Evolutionary conservation across 1,140 invertebrate species (phyloP), one percentile per base, ranked within the genome.

Genomic region (Papilio polyxenes): DNA sequence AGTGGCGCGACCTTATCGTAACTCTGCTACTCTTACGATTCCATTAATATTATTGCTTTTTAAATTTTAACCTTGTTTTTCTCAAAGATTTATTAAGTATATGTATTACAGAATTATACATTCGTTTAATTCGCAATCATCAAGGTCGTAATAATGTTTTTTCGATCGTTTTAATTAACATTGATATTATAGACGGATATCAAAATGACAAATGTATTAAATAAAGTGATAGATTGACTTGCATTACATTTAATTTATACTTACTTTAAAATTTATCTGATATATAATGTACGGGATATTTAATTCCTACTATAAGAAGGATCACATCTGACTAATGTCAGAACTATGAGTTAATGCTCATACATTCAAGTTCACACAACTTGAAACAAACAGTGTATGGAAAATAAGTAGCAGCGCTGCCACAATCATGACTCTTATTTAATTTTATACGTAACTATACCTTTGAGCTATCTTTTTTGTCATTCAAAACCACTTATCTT

Each of bases 21-120:
- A 74, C 40, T 44, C 31, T 11, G 69, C 23, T 15, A 72, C 23
- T 48, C 72, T 74, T 44, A 44, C 40, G 40, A 74, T 48, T 74
- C 72, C 72, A 44, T 74, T 74, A 74, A 74, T 44, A 44, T 74
- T 44, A 74, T 74, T 74, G 15, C 72, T 74, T 74, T 74, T 74
- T 15, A 74, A 74, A 74, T 17, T 23, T 23, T 75, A 75, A 75
- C 23, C 3, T 20, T 23, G 59, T 13, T 72, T 31, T 37, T 72
- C 6, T 72, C 65, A 72, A 17, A 15, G 65, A 13, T 72, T 37
- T 37, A 15, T 1, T 15, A 53, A 13, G 51, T 53, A 53, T 10
- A 15, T 53, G 17, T 1, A 65, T 20, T 31, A 31, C 40, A 44
- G 69, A 72, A 72, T 37, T 72, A 13, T 31, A 7, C 37, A 31